These are phyloP conservation scores for Trachymyrmex cornetzi DNA, from an alignment of 1,140 invertebrate genomes.

Conservation along the genomic window DNA sequence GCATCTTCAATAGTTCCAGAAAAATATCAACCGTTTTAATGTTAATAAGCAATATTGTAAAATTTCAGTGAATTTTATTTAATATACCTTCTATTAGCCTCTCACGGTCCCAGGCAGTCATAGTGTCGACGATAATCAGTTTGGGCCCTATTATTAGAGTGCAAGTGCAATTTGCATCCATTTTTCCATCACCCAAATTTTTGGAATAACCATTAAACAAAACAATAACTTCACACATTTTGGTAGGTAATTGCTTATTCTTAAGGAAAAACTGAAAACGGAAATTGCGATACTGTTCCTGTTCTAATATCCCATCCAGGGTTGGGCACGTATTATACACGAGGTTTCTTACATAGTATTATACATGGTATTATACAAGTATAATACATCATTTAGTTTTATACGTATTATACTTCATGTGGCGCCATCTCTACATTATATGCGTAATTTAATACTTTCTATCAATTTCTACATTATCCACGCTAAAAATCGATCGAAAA, in stretches of 20 bases:
- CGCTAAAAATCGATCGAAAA: too few species aligned
- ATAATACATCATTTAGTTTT: too few species aligned
- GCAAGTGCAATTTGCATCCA: conserved; percentile 94
- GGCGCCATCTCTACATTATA: too few species aligned
- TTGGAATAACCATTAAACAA: conserved; percentile 89
- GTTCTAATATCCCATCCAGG: too few species aligned
- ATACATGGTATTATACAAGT: too few species aligned
- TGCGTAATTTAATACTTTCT: too few species aligned
- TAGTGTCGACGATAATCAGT: conserved; percentile 95
- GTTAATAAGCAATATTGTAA: background rate
- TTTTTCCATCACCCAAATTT: conserved; percentile 84
- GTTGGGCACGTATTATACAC: too few species aligned
- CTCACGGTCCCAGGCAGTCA: conserved; percentile 95
- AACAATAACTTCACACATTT: conserved; percentile 78
- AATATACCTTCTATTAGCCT: conserved; percentile 87
- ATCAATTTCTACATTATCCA: too few species aligned
- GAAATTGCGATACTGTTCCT: background rate
- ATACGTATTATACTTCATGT: too few species aligned
- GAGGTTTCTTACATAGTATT: too few species aligned
- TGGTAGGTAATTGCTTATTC: background rate
- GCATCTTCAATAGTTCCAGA: too few species aligned
- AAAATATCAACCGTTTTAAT: too few species aligned
- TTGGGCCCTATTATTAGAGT: conserved; percentile 91
- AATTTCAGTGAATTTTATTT: background rate
- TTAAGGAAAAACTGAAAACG: background rate